phyloP scores from a whole-genome alignment of 2,888 invertebrate genomes.

The Fabriciana adippe region DNA sequence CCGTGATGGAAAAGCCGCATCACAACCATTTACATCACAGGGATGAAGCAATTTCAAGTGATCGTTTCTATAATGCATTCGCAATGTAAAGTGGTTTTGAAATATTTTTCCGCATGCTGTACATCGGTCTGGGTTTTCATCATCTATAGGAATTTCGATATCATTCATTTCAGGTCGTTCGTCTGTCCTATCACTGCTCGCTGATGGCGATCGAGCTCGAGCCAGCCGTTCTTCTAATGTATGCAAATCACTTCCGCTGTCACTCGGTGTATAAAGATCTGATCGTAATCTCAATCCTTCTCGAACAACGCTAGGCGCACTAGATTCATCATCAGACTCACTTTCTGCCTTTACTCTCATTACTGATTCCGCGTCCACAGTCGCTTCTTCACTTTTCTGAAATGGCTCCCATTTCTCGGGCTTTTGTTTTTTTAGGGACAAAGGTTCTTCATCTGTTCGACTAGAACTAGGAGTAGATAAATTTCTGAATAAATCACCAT shows the following conservation, averaged over 20 bases:
- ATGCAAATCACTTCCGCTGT: conserved; percentile 77
- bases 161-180: conserved; percentile 74
- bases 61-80: conserved; percentile 95
- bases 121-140: conserved; percentile 93
- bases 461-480: conserved; percentile 68
- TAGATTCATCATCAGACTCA: conserved; percentile 77
- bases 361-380: conserved; percentile 69
- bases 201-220: conserved; percentile 77
- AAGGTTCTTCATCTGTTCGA: conserved; percentile 69
- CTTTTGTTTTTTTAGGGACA: conserved; percentile 76
- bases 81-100: conserved; percentile 94
- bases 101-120: conserved; percentile 94
- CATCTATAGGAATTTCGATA: conserved; percentile 91
- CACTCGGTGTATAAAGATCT: conserved; percentile 77
- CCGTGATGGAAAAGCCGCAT: conserved; percentile 95
- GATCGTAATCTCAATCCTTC: conserved; percentile 75
- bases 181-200: conserved; percentile 72
- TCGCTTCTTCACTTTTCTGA: conserved; percentile 71
- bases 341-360: conserved; percentile 76
- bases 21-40: conserved; percentile 95
- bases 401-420: conserved; percentile 72
- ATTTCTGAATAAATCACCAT: conserved; percentile 73
- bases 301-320: conserved; percentile 75
- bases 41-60: conserved; percentile 94
- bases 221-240: conserved; percentile 76